Evolutionary conservation across 2,888 invertebrate species (phyloP), one percentile per base, ranked within the genome.

Genomic region (Lepidochitona cinerea): DNA sequence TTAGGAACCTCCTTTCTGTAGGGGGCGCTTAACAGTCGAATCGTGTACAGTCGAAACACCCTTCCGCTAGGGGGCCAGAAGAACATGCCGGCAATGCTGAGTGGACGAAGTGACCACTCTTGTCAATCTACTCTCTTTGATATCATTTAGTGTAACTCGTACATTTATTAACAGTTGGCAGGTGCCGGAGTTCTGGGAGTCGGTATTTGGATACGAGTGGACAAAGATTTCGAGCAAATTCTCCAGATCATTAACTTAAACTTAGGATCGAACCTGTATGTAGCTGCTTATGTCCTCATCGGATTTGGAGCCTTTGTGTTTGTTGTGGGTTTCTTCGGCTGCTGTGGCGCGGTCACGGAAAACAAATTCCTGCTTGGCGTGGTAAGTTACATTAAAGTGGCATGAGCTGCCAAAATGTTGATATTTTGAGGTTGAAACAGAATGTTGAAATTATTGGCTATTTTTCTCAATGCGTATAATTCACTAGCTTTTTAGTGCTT

Each of bases 291-390:
- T 82, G 90, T 91, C 73, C 88, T 93, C 71, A 91, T 93, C 54
- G 92, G 90, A 23, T 88, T 93, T 64, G 93, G 93, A 32, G 89
- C 90, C 37, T 90, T 92, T 74, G 91, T 93, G 53, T 89, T 93
- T 76, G 86, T 92, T 37, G 92, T 92, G n/a, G 93, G 93, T 37
- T 92, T 93, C 88, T 91, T 92, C 79, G 93, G 93, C 26, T 93
- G 93, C 82, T 93, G 93, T 78, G 93, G 93, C 0, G 92, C 93
- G 35, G 89, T 93, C 65, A 91, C 91, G 74, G 92, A 92, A 76
- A 93, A 91, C 87, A 90, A 90, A 76, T 91, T 91, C 80, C 86
- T 92, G 83, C 87, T 92, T 37, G 91, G 91, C 75, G 86, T 91
- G 82, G 92, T 92, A 85, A 88, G 90, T 84, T 26, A 29, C 3